These are phyloP conservation scores for Catamblyrhynchus diadema DNA, from an alignment of 2,797 vertebrate genomes.

Conservation along the genomic window DNA sequence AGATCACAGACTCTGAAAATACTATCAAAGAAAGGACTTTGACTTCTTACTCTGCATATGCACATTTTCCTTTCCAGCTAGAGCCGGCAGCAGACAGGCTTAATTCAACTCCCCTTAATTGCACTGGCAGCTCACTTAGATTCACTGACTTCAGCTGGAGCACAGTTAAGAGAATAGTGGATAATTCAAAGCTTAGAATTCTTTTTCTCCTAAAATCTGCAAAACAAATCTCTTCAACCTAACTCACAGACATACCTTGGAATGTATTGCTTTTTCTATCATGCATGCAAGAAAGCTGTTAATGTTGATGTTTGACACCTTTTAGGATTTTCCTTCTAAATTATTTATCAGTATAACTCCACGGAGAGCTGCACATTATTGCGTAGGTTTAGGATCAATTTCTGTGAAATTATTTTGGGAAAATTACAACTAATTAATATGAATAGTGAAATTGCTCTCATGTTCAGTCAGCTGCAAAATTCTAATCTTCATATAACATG, in stretches of 20 bases:
- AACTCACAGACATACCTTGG: neutral
- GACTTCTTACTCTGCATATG: neutral
- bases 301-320: neutral
- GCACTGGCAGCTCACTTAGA: neutral
- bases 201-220: neutral
- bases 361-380: neutral
- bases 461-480: slow-evolving; percentile 19
- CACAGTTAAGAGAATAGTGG: neutral
- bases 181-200: neutral
- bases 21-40: neutral
- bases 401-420: neutral
- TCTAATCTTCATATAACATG: slow-evolving; percentile 11
- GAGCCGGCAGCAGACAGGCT: neutral
- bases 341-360: neutral
- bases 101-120: neutral
- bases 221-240: neutral
- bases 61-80: neutral
- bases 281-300: neutral
- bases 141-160: neutral
- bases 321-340: neutral
- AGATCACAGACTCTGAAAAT: neutral
- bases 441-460: neutral
- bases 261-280: neutral
- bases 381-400: neutral
- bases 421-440: slow-evolving; percentile 30